Evolutionary conservation across 1,140 invertebrate species (phyloP).

Genomic region (Elymnias hypermnestra): DNA sequence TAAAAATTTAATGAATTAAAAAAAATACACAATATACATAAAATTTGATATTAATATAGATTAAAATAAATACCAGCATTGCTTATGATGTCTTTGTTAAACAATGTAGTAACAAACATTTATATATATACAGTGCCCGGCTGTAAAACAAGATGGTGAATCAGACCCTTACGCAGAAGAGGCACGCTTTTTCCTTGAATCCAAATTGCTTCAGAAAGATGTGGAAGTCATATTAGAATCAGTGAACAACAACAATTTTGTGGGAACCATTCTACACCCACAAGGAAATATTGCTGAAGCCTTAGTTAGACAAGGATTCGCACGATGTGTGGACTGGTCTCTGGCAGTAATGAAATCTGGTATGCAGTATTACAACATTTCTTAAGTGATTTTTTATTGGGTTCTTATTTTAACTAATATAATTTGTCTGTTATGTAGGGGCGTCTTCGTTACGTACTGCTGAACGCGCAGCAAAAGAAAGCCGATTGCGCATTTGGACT

Average conservation of each 20-base stretch:
- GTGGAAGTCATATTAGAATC: conserved; percentile 95
- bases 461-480: conserved; percentile 92
- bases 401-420: too few relatives aligned
- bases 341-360: conserved; percentile 90
- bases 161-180: conserved; percentile 75
- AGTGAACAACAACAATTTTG: conserved; percentile 93
- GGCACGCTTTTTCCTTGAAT: conserved; percentile 92
- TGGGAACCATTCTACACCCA: conserved; percentile 96
- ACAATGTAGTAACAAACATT: too few relatives aligned
- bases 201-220: conserved; percentile 93
- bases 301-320: conserved; percentile 93
- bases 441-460: conserved; percentile 89
- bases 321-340: conserved; percentile 98
- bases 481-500: conserved; percentile 91
- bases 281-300: conserved; percentile 96
- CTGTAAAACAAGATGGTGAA: conserved; percentile 60
- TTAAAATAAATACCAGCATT: too few relatives aligned
- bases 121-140: conserved; percentile 61
- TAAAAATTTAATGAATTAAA: too few relatives aligned
- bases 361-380: conserved; percentile 30
- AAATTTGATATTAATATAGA: too few relatives aligned
- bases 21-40: too few relatives aligned
- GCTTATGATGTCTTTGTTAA: too few relatives aligned
- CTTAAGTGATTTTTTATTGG: not conserved
- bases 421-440: conserved; percentile 63